Evolutionary conservation across 2,113 vertebrate genomes (phyloP).

Genomic region (Caretta caretta): DNA sequence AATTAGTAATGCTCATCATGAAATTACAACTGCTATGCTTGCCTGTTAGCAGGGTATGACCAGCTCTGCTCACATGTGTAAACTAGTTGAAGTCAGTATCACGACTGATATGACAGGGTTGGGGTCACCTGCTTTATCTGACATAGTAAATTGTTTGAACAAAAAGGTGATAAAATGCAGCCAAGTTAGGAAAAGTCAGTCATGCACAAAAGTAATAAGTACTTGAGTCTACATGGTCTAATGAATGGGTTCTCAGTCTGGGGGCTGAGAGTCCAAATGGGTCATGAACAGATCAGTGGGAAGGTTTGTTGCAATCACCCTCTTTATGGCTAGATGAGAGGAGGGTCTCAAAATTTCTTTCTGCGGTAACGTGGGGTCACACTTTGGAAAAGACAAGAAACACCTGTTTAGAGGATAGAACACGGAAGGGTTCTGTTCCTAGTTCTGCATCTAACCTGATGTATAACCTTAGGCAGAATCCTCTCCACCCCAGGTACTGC

Average conservation of each 20-base stretch:
- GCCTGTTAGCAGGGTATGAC: not conserved
- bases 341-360: not conserved
- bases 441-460: not conserved
- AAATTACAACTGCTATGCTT: not conserved
- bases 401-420: not conserved
- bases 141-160: slow-evolving; percentile 9
- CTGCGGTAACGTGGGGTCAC: not conserved
- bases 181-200: slow-evolving; percentile 7
- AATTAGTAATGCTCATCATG: not conserved
- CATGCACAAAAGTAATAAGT: not conserved
- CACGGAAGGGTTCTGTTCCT: not conserved
- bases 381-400: not conserved
- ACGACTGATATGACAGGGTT: slow-evolving; percentile 16
- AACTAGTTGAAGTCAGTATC: slow-evolving; percentile 46
- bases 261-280: not conserved
- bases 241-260: no score
- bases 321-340: not conserved
- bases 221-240: not conserved
- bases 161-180: slow-evolving; percentile 18
- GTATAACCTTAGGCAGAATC: not conserved
- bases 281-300: not conserved
- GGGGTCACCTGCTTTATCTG: slow-evolving; percentile 16
- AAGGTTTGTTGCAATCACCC: not conserved
- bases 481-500: not conserved
- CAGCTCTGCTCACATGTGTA: slow-evolving; percentile 41